Base-by-base conservation (phyloP, 1,140 invertebrate species). In the Euwallacea similis region DNA sequence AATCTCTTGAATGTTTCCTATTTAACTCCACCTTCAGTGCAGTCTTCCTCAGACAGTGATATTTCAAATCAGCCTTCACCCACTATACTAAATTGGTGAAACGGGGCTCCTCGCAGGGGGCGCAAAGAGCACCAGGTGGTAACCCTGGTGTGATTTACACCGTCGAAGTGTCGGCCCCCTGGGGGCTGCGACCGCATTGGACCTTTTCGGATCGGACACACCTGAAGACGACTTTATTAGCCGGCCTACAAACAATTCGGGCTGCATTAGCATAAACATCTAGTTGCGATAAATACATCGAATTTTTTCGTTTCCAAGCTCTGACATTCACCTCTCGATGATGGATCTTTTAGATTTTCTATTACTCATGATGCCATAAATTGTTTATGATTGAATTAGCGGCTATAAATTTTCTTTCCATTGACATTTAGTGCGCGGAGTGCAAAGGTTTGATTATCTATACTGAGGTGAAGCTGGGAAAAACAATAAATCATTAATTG, bases 141-240 rank as follows among this genome's bases (percentile, higher is more conserved):
- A 67, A 58, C 53, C 53, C 7, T 55, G 65, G 42, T 67, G 65
- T 67, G 55, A 67, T 67, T 67, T 67, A 67, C 65, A 67, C 42
- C 54, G 65, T 56, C 55, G 7, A 41, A 56, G 65, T 67, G 65
- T 67, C 65, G 65, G 43, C 53, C 65, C 21, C 65, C 65, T 46
- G 65, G 42, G 50, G 42, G 42, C 42, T n/a, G 4, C 47, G 55
- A 42, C 11, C 63, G 55, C 63, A 33, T 55, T 67, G 53, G 54
- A 53, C 54, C 54, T 67, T 67, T 67, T 67, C 33, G 54, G 65
- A 9, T 43, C 13, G 54, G 55, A 47, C 65, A 67, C 65, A 67
- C 65, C 65, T 67, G 65, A 67, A 58, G 65, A 67, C 16, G 65
- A 21, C 55, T 67, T 67, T 67, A 67, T 67, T 67, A 67, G 53